Conservation (phyloP, 1,140 invertebrate species). For the Zaprionus taronus region DNA sequence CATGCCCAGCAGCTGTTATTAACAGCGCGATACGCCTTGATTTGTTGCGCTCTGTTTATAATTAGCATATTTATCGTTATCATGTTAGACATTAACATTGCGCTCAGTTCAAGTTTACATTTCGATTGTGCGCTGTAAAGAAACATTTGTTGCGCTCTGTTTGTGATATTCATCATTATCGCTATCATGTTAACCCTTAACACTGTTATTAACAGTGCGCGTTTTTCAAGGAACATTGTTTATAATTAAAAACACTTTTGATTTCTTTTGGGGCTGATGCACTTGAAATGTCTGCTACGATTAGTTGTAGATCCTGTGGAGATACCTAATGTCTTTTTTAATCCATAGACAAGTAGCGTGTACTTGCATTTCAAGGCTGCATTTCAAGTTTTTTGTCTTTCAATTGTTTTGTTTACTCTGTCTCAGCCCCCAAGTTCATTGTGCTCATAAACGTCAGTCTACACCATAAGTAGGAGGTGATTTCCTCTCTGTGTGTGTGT, state of each 20-base stretch:
- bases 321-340: slow-evolving; percentile 6
- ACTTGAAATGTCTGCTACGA: slow-evolving; percentile 35
- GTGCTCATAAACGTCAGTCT: slow-evolving; percentile 54
- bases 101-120: slow-evolving; percentile 5
- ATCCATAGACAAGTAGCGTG: not conserved
- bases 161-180: not conserved
- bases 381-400: slow-evolving; percentile 19
- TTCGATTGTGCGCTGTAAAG: not conserved
- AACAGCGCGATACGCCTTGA: not conserved
- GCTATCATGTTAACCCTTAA: not conserved
- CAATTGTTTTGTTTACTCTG: slow-evolving; percentile 41
- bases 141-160: not conserved
- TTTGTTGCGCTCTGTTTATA: not conserved
- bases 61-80: not conserved
- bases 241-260: slow-evolving; percentile 11
- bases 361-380: slow-evolving; percentile 32
- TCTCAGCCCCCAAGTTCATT: slow-evolving; percentile 44
- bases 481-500: not conserved
- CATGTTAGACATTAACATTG: not conserved
- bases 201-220: slow-evolving; percentile 3
- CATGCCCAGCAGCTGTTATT: not conserved
- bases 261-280: slow-evolving; percentile 14
- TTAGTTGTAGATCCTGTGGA: slow-evolving; percentile 13
- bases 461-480: slow-evolving; percentile 20
- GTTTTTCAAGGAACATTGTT: slow-evolving; percentile 9